phyloP scores from a whole-genome alignment of 2,888 invertebrate genomes.

The Agonopterix heracliana region DNA sequence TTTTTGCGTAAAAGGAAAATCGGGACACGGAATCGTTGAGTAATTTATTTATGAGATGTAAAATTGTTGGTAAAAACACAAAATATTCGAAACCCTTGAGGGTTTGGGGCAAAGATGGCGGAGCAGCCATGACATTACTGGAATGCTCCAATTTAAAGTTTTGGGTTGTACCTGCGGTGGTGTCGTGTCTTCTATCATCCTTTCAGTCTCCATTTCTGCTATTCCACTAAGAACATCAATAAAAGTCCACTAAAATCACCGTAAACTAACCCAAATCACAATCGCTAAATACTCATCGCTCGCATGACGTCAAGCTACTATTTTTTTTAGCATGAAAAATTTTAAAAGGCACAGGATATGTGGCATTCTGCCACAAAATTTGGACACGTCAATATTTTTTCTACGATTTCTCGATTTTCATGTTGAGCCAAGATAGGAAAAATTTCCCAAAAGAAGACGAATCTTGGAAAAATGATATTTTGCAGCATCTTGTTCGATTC shows the following conservation, averaged over 20 bases:
- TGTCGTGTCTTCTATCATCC: constrained; percentile 86
- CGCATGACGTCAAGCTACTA: constrained; percentile 61
- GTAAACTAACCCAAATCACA: constrained; percentile 55
- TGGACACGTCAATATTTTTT: too few species aligned
- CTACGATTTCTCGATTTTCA: too few species aligned
- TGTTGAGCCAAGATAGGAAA: too few species aligned
- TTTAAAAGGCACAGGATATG: not conserved
- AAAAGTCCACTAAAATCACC: constrained; percentile 55
- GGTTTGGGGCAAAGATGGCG: constrained; percentile 64
- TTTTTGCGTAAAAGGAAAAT: not conserved
- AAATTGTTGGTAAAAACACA: constrained; percentile 32
- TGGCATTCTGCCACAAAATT: not conserved
- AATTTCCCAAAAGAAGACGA: too few species aligned
- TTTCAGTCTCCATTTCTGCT: constrained; percentile 95
- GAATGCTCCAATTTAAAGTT: constrained; percentile 54
- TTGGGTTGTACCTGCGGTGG: constrained; percentile 58
- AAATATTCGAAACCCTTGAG: constrained; percentile 41
- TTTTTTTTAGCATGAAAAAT: not conserved
- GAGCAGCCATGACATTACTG: constrained; percentile 60
- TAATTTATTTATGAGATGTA: too few species aligned
- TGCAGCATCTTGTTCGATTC: too few species aligned
- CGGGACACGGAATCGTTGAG: not conserved
- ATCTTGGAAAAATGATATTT: too few species aligned
- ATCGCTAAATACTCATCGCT: constrained; percentile 59
- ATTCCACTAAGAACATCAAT: constrained; percentile 77